Percentiles rank a stretch among this genome's conserved stretches.
These are phyloP conservation scores for Lates japonicus DNA, from an alignment of 2,797 vertebrate species.

Conservation along the genomic window DNA sequence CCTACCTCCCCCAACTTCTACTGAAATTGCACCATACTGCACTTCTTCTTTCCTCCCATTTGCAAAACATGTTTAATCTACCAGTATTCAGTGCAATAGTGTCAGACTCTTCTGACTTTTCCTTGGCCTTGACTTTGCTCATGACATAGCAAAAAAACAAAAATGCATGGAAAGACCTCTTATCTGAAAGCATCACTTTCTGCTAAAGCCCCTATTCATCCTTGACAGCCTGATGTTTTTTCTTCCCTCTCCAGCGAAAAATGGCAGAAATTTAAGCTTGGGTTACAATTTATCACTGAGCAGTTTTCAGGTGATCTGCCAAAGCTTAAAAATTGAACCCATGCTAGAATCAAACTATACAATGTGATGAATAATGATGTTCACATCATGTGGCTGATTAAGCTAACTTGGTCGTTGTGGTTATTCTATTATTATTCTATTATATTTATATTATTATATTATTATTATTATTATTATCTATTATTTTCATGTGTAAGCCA, in stretches of 20 bases:
- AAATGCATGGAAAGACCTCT: conserved; percentile 1
- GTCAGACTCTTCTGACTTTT: neutral
- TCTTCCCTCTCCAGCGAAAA: neutral
- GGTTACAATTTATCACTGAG: conserved; percentile 40
- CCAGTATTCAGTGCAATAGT: neutral
- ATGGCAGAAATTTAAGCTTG: conserved; percentile 23
- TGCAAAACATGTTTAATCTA: conserved; percentile 13
- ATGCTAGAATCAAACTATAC: neutral
- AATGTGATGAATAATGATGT: neutral
- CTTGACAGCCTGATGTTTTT: conserved; percentile 31
- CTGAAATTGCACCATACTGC: conserved; percentile 17
- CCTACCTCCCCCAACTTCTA: neutral
- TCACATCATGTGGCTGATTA: neutral
- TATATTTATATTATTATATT: too few species aligned
- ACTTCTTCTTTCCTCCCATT: conserved; percentile 2
- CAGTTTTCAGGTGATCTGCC: conserved; percentile 26
- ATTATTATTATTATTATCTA: too few species aligned
- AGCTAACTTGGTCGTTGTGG: neutral
- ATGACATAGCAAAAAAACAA: neutral
- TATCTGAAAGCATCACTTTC: conserved; percentile 45
- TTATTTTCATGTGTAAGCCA: neutral
- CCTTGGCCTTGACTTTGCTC: conserved; percentile 17
- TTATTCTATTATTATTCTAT: too few species aligned
- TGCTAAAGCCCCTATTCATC: conserved; percentile 29
- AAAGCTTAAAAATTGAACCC: conserved; percentile 21